A percentile compares a stretch with the other conserved stretches of the same genome.
Evolutionary conservation across 2,888 invertebrate species (phyloP).

Genomic region (Lasius platythorax): DNA sequence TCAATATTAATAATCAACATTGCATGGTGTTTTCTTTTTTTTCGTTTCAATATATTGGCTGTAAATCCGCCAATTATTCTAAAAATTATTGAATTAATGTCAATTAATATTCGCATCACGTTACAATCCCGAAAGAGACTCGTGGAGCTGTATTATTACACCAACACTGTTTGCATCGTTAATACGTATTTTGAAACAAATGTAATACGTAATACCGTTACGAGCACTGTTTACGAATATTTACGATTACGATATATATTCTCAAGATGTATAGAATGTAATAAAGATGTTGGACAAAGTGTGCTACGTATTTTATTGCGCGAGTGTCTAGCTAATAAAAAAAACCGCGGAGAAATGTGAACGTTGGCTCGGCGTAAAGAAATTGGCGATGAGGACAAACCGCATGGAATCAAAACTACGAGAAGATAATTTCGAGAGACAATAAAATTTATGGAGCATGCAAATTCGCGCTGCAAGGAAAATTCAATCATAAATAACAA

Average conservation of each 20-base stretch:
- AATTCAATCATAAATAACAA: slow-evolving; percentile 49
- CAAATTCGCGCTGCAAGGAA: slow-evolving; percentile 8
- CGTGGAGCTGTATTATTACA: neutral
- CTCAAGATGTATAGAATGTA: neutral
- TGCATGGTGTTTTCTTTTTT: neutral
- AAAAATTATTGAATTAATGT: neutral
- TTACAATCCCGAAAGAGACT: neutral
- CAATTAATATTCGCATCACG: neutral
- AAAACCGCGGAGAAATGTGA: neutral
- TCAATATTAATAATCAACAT: neutral
- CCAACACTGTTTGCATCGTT: neutral
- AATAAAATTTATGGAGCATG: slow-evolving; percentile 43
- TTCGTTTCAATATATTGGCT: neutral
- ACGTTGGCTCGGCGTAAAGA: neutral
- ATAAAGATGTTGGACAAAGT: slow-evolving; percentile 9
- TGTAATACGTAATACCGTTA: neutral
- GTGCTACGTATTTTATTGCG: slow-evolving; percentile 13
- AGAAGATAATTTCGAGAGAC: slow-evolving; percentile 35
- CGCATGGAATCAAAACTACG: slow-evolving; percentile 15
- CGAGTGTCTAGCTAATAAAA: neutral
- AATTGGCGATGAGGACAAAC: slow-evolving; percentile 30
- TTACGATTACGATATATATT: neutral
- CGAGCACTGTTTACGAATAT: neutral
- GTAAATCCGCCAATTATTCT: neutral
- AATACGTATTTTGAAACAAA: neutral